Base-by-base conservation (phyloP, 2,113 vertebrate genomes). In the Sterna hirundo region DNA sequence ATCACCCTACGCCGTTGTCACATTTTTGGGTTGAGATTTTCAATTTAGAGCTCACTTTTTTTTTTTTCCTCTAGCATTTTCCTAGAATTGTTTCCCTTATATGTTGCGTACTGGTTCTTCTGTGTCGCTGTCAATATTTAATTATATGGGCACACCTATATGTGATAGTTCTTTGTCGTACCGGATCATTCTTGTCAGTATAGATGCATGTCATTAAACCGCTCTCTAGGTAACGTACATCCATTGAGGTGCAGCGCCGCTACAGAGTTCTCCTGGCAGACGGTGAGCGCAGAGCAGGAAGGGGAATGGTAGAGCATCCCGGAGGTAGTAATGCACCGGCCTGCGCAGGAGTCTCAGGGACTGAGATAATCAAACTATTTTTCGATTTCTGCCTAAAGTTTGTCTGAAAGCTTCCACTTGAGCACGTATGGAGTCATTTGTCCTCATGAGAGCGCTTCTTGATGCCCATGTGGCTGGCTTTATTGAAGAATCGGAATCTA, bases 1-100 rank as follows among this genome's bases (percentile, higher is more conserved):
- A 38, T 12, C 26, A 11, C 38, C 29, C 21, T 44, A 52, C 68
- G 38, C 52, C 0, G 0, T 57, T 83, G 40, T 44, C 54, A 36
- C 13, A 9, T 61, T 94, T 85, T 61, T 57, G 49, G 71, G 17
- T 6, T 36, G 44, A 64, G n/a, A 19, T 76, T 85, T 79, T 79
- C n/a, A 42, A 3, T 72, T 64, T 80, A 58, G 23, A 89, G 40
- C 57, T 89, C 40, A 38, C 2, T 70, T 75, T 80, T 64, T 34
- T 42, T 70, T 71, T 64, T 34, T 42, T 60, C 55, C 44, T 64
- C 26, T 26, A 80, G 44, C 11, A 8, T 52, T 75, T 88, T 58
- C 46, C 34, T 71, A 20, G 40, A 49, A 29, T 49, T 42, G 8
- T 36, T 58, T 91, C n/a, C 66, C 54, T 69, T 36, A 30, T 6